Percentiles rank a stretch among this genome's conserved stretches.
Conservation (phyloP, 2,113 vertebrate genomes). For the Nerophis ophidion region DNA sequence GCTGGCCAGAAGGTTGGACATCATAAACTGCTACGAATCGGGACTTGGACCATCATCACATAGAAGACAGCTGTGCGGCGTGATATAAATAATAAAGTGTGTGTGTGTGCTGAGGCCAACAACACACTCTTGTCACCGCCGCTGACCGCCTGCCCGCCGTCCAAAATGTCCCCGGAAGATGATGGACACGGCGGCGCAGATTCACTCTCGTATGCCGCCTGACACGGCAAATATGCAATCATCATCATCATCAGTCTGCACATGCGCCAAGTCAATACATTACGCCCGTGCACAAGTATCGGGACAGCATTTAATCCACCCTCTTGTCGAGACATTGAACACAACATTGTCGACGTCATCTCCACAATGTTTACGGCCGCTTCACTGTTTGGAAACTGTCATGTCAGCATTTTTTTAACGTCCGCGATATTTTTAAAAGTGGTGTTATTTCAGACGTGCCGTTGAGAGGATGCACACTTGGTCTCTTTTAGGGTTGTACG, state of each 20-base stretch:
- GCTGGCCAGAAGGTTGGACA: slow-evolving; percentile 39
- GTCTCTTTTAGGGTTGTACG: too few relatives aligned
- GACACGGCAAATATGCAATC: slow-evolving; percentile 26
- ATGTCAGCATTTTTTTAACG: too few relatives aligned
- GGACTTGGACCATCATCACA: slow-evolving; percentile 18
- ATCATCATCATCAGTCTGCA: neutral
- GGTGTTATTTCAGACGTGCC: too few relatives aligned
- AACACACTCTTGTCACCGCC: slow-evolving; percentile 59
- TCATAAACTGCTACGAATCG: slow-evolving; percentile 19
- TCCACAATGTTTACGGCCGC: too few relatives aligned
- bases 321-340: too few relatives aligned
- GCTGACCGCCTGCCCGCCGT: slow-evolving; percentile 36
- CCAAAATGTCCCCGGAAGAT: slow-evolving; percentile 42
- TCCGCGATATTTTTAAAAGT: too few relatives aligned
- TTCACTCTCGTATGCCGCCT: slow-evolving; percentile 22
- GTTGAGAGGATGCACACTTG: too few relatives aligned
- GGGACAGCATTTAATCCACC: too few relatives aligned
- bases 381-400: too few relatives aligned
- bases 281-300: too few relatives aligned
- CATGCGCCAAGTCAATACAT: too few relatives aligned
- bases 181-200: slow-evolving; percentile 53
- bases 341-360: too few relatives aligned
- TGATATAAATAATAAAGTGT: slow-evolving; percentile 6
- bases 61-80: neutral
- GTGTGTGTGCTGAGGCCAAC: slow-evolving; percentile 5